Evolutionary conservation across 2,888 invertebrate species (phyloP), one percentile per base, ranked within the genome.

Genomic region (Melanchra persicariae): DNA sequence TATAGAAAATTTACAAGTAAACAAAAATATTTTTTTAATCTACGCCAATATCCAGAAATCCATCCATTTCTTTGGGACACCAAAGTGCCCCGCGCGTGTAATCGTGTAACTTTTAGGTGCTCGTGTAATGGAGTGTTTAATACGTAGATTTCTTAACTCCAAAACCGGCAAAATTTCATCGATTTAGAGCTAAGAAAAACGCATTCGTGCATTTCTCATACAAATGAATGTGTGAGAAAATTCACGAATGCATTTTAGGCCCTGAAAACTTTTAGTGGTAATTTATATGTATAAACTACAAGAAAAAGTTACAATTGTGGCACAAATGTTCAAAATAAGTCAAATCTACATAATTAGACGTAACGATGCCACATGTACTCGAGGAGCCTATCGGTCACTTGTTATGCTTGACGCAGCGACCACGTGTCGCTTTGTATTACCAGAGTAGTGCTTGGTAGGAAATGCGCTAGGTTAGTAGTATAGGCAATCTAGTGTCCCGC

Each of bases 401-500:
- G 49, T 75, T 49, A 60, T 37, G 26, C 19, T 74, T 43, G 24
- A 37, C 49, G 70, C 43, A 55, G 54, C 40, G 40, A 43, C 49
- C 49, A 24, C 47, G 4, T 22, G 47, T 49, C 70, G 54, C 47
- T 54, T 47, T 7, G 17, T 9, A 30, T 43, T 68, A 67, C 45
- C 10, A 45, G 22, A 37, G 34, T 9, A 17, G 37, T 30, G 26
- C 69, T 47, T 34, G 54, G 24, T 51, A 47, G 37, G 49, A 57
- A 79, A 58, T 65, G 37, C 51, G 17, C 45, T 47, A 55, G 59
- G 26, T 12, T 49, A 47, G 24, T 43, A 61, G 17, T 67, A 72
- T 19, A 52, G 34, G 37, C 51, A 22, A 52, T 58, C 51, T 79
- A 74, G 61, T 40, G 45, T 74, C 79, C 57, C 79, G 74, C 47